phyloP scores from a whole-genome alignment of 2,113 vertebrate species.

The Triplophysa dalaica region DNA sequence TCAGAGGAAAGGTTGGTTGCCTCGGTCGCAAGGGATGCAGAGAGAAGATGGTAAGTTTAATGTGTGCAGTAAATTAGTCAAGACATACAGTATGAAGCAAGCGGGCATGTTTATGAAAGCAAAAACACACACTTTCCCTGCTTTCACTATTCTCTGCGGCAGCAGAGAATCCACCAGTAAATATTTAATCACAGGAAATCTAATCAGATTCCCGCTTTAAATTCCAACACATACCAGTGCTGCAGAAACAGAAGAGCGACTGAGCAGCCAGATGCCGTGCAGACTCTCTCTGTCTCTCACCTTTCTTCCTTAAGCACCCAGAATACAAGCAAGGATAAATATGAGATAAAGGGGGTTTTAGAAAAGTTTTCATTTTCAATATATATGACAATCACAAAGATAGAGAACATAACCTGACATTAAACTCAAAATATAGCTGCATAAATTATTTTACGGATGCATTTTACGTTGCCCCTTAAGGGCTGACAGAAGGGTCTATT shows the following conservation, averaged over 20 bases:
- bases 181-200: constrained; percentile 51
- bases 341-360: not conserved
- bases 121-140: not conserved
- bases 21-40: not conserved
- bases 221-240: constrained; percentile 33
- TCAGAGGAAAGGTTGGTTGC: constrained; percentile 5
- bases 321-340: not conserved
- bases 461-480: not conserved
- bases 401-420: not conserved
- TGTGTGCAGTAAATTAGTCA: not conserved
- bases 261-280: not conserved
- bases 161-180: constrained; percentile 34
- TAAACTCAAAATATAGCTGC: not conserved
- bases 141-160: constrained; percentile 9
- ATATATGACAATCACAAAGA: not conserved
- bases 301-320: not conserved
- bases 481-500: not conserved
- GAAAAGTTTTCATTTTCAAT: too few species aligned
- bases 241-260: not conserved
- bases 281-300: not conserved
- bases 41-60: constrained; percentile 12
- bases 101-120: not conserved
- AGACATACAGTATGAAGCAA: not conserved
- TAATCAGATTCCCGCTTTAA: constrained; percentile 46
- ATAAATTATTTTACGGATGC: not conserved